Evolutionary conservation across 2,888 invertebrate species (phyloP), one percentile per base, ranked within the genome.

Genomic region (Napeogenes inachia): DNA sequence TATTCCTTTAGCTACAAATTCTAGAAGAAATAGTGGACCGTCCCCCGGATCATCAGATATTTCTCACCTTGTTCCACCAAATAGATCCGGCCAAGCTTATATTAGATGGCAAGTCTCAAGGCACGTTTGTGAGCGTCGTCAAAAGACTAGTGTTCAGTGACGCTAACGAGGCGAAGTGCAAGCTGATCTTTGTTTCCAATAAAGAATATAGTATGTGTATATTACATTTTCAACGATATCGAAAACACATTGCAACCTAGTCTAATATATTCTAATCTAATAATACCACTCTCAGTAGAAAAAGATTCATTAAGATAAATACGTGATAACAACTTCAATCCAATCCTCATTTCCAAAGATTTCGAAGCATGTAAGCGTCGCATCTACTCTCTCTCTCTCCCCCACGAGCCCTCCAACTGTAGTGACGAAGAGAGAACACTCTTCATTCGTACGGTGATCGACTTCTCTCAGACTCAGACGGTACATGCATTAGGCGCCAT

Each of bases 401-500:
- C 92, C 2, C 79, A 84, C 66, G 93, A 92, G 72, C 93, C 93
- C 0, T 69, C 80, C 0, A 78, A 92, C 68, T 84, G 89, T 42
- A 84, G 86, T 0, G 92, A 91, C 13, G 89, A 87, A 12, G 93
- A 93, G 65, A 90, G 92, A 57, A 81, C 85, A 3, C 74, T 92
- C 13, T 94, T 92, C 74, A 85, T 95, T 0, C 89, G 93, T 60
- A 93, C 94, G 0, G 79, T 92, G 0, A 76, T 95, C 0, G 93
- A 94, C 79, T 93, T 94, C 75, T 89, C 91, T 53, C 92, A 92
- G 66, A 90, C 88, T 5, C 88, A 92, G 59, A 93, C 93, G 64
- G 89, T 95, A 4, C 92, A 95, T 73, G 94, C 96, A 0, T 78
- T 94, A 3, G 96, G 96, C 4, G 93, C 94, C 0, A 81, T 96